Evolutionary conservation across 1,140 invertebrate species (phyloP).

Genomic region (Hypothenemus hampei): DNA sequence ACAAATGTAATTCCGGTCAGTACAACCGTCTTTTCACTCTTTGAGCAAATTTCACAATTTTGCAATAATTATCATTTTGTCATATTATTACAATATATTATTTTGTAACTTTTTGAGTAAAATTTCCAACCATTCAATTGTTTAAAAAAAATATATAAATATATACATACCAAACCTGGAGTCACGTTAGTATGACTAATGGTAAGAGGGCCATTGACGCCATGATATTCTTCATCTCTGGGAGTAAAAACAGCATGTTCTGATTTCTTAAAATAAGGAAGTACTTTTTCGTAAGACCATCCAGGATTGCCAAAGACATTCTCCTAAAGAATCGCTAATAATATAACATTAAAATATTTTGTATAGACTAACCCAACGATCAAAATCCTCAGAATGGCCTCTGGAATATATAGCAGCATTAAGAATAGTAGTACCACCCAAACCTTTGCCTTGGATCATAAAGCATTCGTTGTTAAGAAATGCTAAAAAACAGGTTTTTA

Average conservation of each 20-base stretch:
- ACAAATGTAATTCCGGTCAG: too few relatives aligned
- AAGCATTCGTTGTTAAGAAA: constrained; percentile 47
- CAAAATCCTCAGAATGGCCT: constrained; percentile 61
- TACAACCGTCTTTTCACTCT: neutral
- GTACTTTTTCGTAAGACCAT: constrained; percentile 33
- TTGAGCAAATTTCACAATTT: too few relatives aligned
- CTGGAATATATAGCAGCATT: constrained; percentile 89
- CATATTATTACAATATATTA: too few relatives aligned
- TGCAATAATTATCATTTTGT: neutral
- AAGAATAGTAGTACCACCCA: constrained; percentile 73
- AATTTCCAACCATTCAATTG: neutral
- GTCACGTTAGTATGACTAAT: constrained; percentile 8
- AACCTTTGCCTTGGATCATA: constrained; percentile 57
- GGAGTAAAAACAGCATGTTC: constrained; percentile 37
- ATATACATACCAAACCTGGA: neutral
- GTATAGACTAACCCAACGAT: too few relatives aligned
- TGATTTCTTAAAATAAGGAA: constrained; percentile 33
- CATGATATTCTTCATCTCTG: constrained; percentile 16
- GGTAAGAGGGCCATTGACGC: constrained; percentile 9
- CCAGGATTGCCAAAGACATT: constrained; percentile 57
- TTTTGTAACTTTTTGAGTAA: too few relatives aligned
- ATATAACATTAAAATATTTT: too few relatives aligned
- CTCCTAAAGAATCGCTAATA: too few relatives aligned
- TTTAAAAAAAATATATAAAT: neutral
- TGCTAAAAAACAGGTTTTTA: constrained; percentile 45